A percentile compares a stretch with the other conserved stretches of the same genome.
Conservation (phyloP, 2,113 vertebrate genomes). For the rabbit (Oryctolagus cuniculus) region mOryCun1.1 NC_091436.1:145030001-145030500, state of each 20-base stretch:
- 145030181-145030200: not conserved
- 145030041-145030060: not conserved
- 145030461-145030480: not conserved
- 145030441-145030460: not conserved
- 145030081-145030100: not conserved
- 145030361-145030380: slow-evolving; percentile 5
- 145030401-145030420: not conserved
- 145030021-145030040: not conserved
- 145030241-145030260: not conserved
- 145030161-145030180: not conserved
- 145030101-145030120: not conserved
- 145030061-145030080: not conserved
- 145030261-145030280: not conserved
- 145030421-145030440: not conserved
- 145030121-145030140: not conserved
- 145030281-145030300: not conserved
- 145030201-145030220: not conserved
- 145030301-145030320: not conserved
- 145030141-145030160: not conserved
- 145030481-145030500: too few relatives aligned
- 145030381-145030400: not conserved
- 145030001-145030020: slow-evolving; percentile 25
- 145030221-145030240: not conserved
- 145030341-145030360: not conserved
- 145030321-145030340: not conserved